Conservation (phyloP, 2,113 vertebrate genomes). For the Centropus unirufus region DNA sequence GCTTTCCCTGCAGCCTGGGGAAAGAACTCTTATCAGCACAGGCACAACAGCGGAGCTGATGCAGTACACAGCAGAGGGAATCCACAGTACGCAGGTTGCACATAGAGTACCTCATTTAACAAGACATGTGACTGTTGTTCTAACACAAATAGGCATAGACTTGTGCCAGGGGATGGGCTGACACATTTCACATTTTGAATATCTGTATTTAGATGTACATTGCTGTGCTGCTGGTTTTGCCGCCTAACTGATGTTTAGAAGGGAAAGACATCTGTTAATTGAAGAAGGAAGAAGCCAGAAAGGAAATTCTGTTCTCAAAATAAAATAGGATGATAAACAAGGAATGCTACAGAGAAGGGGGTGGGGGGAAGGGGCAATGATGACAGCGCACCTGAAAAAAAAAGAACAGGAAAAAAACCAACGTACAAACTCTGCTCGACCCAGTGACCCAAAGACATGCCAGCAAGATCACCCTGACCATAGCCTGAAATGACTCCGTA, state of each 20-base stretch:
- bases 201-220: background rate
- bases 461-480: constrained; percentile 7
- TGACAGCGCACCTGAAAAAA: too few relatives aligned
- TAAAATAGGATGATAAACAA: background rate
- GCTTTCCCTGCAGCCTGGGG: background rate
- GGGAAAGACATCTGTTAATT: background rate
- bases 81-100: background rate
- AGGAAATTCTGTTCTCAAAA: constrained; percentile 18
- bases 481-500: background rate
- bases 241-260: background rate
- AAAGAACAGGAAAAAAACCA: background rate
- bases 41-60: background rate
- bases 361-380: too few relatives aligned
- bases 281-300: background rate
- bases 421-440: background rate
- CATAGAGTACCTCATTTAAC: background rate
- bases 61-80: background rate
- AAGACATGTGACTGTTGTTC: background rate
- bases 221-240: background rate
- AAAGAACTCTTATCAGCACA: background rate
- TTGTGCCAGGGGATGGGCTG: constrained; percentile 8
- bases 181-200: background rate
- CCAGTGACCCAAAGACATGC: constrained; percentile 15
- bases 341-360: background rate
- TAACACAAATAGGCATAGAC: background rate